Evolutionary conservation across 2,888 invertebrate species (phyloP), one percentile per base, ranked within the genome.

Genomic region (Zele albiditarsus): DNA sequence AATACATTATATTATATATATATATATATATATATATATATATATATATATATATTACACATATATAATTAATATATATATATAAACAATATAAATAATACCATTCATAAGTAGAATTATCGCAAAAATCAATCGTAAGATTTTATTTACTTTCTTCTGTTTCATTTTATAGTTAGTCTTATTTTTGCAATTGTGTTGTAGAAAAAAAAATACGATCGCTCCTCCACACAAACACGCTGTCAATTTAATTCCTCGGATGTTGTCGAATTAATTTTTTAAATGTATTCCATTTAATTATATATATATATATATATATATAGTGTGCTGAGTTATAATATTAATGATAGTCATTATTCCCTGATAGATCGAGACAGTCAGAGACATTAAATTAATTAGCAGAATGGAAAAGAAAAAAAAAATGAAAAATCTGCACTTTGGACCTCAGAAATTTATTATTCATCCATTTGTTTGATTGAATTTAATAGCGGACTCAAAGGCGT

Each of bases 71-170:
- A 16, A n/a, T 46, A 46, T 46, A 46, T 46, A 46, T 46, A 46
- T 53, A 63, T 74, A 74, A 74, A 71, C 77, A 81, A 82, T 79
- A 84, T 84, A 84, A 84, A 85, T 84, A 85, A 84, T 85, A 83
- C 82, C 81, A 79, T 80, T 82, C 76, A 81, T 84, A 83, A 83
- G 81, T 82, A 84, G 82, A 83, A 84, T 81, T 81, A 84, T 80
- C 80, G 81, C 79, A 63, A 73, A 63, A 74, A 74, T 67, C 77
- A 65, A 69, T 53, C 12, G 14, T 57, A 49, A 27, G 6, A 68
- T 60, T 53, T 60, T 4, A 68, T 60, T 53, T 60, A 33, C 23
- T 33, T 60, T 60, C 23, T 28, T 31, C n/a, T n/a, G 2, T 62
- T 62, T 62, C 20, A 20, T 53, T n/a, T n/a, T 53, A 63, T 33